Percentiles rank a stretch among this genome's conserved stretches.
Conservation (phyloP, 2,113 vertebrate species). For the Siniperca chuatsi region DNA sequence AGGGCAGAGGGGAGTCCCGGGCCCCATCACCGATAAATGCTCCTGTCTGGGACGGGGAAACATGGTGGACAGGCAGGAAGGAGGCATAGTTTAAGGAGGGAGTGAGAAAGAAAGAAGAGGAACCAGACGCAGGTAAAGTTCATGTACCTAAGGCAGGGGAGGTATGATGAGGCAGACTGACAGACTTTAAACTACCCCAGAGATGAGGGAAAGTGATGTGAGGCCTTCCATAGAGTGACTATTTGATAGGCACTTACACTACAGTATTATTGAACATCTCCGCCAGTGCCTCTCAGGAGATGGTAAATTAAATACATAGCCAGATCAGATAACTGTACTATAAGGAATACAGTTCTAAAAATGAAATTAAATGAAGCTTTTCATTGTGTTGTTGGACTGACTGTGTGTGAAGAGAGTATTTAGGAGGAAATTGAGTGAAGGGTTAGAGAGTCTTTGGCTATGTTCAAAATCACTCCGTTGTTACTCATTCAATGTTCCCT, state of each 20-base stretch:
- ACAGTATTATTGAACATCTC: slow-evolving; percentile 63
- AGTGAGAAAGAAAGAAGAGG: background rate
- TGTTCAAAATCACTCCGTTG: background rate
- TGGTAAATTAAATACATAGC: slow-evolving; percentile 74
- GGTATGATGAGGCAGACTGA: slow-evolving; percentile 4
- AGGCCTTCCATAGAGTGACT: slow-evolving; percentile 44
- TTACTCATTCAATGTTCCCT: background rate
- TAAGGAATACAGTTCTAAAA: slow-evolving; percentile 59
- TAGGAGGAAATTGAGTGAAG: background rate
- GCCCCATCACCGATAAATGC: slow-evolving; percentile 37
- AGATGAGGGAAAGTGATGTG: slow-evolving; percentile 47
- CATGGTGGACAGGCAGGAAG: slow-evolving; percentile 7
- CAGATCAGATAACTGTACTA: slow-evolving; percentile 71
- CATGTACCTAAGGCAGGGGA: background rate
- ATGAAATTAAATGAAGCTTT: slow-evolving; percentile 71
- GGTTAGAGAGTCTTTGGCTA: slow-evolving; percentile 8
- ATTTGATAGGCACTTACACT: slow-evolving; percentile 70
- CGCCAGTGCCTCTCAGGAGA: slow-evolving; percentile 61
- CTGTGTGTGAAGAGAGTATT: slow-evolving; percentile 23
- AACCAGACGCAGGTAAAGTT: slow-evolving; percentile 7
- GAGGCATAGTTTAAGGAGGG: slow-evolving; percentile 3
- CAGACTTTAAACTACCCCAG: slow-evolving; percentile 30
- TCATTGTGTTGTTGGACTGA: slow-evolving; percentile 59
- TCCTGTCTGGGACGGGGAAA: slow-evolving; percentile 39
- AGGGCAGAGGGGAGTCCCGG: slow-evolving; percentile 31